Evolutionary conservation across 35 echinoderm and acorn worm species (phyloP), one percentile per base, ranked within the genome.

Genomic region (Ptychodera flava): DNA sequence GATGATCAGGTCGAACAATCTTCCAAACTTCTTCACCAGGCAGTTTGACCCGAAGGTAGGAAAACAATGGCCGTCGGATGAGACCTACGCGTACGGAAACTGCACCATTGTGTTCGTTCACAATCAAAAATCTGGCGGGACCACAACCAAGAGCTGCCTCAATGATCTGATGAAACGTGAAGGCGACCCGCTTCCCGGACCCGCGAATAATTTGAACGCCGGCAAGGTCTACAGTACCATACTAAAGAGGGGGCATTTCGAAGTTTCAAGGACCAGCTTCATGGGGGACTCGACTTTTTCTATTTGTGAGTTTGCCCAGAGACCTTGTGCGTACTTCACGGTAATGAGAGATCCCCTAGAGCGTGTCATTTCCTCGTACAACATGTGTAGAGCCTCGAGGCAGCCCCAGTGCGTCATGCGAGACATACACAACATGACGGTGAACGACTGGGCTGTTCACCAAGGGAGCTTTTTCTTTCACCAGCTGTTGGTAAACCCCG

Each of bases 221-320:
- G n/a, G n/a, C n/a, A n/a, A n/a, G n/a, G n/a, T n/a, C n/a, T n/a
- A n/a, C n/a, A n/a, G n/a, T n/a, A n/a, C n/a, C n/a, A n/a, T n/a
- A n/a, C n/a, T n/a, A n/a, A n/a, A n/a, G n/a, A n/a, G n/a, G n/a
- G n/a, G n/a, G n/a, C n/a, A n/a, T n/a, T n/a, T n/a, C n/a, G n/a
- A n/a, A n/a, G n/a, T n/a, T n/a, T n/a, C n/a, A n/a, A n/a, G n/a
- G n/a, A n/a, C n/a, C n/a, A n/a, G 83, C 16, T 92, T 89, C 15
- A 92, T 94, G 79, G 95, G 95, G 22, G 95, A 92, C 12, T 97
- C 93, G 89, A 28, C 92, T 12, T 97, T 97, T 82, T 92, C 92
- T 15, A 29, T 94, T 16, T 97, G 95, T 79, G 90, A 97, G 34
- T 85, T 87, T 30, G 36, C 45, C 32, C 77, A 53, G 0, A 31